Evolutionary conservation across 2,888 invertebrate species (phyloP).

Genomic region (Agonum fuliginosum): DNA sequence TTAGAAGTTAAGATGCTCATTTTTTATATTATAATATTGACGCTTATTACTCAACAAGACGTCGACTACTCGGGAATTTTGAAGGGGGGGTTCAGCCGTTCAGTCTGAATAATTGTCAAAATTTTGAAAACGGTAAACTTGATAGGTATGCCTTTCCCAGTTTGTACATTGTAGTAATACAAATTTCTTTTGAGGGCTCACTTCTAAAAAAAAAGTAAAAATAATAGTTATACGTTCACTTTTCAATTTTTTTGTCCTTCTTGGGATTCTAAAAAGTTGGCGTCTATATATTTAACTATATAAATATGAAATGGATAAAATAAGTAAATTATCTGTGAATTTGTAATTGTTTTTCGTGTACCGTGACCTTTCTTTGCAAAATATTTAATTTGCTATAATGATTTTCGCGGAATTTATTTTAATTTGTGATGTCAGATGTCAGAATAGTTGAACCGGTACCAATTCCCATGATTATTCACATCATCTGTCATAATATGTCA

Average conservation of each 20-base stretch:
- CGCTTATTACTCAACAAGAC: constrained; percentile 6
- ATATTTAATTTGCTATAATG: constrained; percentile 53
- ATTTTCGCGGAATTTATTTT: constrained; percentile 46
- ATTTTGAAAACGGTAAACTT: no score
- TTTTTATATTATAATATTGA: constrained; percentile 49
- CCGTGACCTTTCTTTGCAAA: constrained; percentile 50
- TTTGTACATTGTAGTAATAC: no score
- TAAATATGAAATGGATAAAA: no score
- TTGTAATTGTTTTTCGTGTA: constrained; percentile 21
- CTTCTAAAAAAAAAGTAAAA: no score
- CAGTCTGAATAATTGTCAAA: no score
- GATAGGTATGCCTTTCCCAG: no score
- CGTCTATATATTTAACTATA: no score
- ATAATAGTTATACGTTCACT: constrained; percentile 23
- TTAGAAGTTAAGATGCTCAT: constrained; percentile 52
- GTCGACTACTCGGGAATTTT: no score
- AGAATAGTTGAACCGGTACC: not conserved
- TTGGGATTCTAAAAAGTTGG: no score
- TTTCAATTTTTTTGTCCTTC: not conserved
- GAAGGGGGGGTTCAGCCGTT: no score
- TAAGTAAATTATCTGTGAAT: not conserved
- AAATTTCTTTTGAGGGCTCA: no score
- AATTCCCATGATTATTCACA: constrained; percentile 13
- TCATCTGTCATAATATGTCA: no score
- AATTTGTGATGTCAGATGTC: constrained; percentile 52